Base-by-base conservation (phyloP, 2,113 vertebrate genomes). In the Planiliza haematocheilus region DNA sequence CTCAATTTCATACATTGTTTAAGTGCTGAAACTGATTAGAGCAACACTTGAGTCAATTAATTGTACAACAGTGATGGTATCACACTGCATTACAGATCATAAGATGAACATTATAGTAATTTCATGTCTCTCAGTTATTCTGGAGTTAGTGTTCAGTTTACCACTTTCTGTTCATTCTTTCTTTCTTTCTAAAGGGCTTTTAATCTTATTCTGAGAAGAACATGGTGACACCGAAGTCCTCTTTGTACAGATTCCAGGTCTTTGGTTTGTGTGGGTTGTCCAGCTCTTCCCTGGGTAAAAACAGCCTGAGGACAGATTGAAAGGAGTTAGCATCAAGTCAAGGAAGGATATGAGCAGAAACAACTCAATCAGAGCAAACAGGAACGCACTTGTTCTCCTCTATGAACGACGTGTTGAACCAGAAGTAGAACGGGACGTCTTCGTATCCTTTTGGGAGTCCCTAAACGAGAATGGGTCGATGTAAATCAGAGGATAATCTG, bases 361-460 rank as follows among this genome's bases (percentile, higher is more conserved):
- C 7, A n/a, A 16, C 6, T 30, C 21, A 45, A 45, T 24, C 1
- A 16, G 2, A 59, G 39, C 1, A 16, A n/a, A 55, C 7, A 39
- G 18, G 57, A 61, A 30, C 93, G 38, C 93, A 98, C 97, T 93
- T 97, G 84, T 97, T 93, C 12, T 95, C 90, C 55, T 93, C 86
- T 89, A 97, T 83, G 74, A 99, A 99, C 36, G 95, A 95, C 34
- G 97, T 98, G 64, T 99, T 95, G 88, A 99, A 99, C 96, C 97
- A 99, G 79, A 99, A 98, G 90, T 95, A 99, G 90, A 99, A 99
- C 0, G 96, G 91, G 63, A 97, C 98, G 72, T 93, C 93, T 65
- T 98, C 96, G 20, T 99, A 98, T 74, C 95, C 95, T 80, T 95
- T 97, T 0, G 96, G 96, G 62, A 99, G 91, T 77, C 89, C 91